Conservation (phyloP, 2,797 vertebrate genomes). For the Epinephelus awoara region DNA sequence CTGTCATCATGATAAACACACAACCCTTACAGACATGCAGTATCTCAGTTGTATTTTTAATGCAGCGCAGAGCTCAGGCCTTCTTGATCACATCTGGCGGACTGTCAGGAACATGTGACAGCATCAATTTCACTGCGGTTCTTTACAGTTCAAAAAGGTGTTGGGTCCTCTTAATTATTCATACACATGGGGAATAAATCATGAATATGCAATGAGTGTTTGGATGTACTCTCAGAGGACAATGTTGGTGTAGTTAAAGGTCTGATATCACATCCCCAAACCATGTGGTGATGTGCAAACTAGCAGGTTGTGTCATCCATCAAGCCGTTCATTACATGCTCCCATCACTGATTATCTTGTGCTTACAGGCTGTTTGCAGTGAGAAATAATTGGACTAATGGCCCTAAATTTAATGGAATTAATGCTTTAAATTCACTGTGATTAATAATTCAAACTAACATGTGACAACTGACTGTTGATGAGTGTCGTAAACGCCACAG, state of each 20-base stretch:
- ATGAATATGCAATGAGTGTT: constrained; percentile 62
- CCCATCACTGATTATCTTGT: constrained; percentile 28
- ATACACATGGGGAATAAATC: constrained; percentile 11
- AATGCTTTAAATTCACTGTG: neutral
- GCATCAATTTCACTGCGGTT: constrained; percentile 9
- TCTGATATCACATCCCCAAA: constrained; percentile 11
- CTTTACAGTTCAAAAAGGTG: constrained; percentile 45
- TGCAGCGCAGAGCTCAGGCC: constrained; percentile 25
- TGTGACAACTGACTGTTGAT: neutral
- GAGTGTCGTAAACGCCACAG: neutral
- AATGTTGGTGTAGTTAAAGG: constrained; percentile 40
- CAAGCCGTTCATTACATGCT: constrained; percentile 6
- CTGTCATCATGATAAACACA: constrained; percentile 34
- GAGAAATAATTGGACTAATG: neutral
- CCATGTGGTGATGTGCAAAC: constrained; percentile 18
- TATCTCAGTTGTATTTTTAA: constrained; percentile 56
- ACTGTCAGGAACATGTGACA: constrained; percentile 30
- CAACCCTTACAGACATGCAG: constrained; percentile 20
- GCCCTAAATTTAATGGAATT: neutral
- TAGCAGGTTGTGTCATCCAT: constrained; percentile 28
- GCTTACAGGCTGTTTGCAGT: neutral
- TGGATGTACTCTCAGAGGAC: constrained; percentile 40
- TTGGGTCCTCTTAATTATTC: constrained; percentile 34
- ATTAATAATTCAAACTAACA: constrained; percentile 9
- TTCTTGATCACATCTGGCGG: constrained; percentile 41